A percentile compares a stretch with the other conserved stretches of the same genome.
Evolutionary conservation across 1,140 invertebrate genomes (phyloP).

Genomic region (Lepidotrigona ventralis): DNA sequence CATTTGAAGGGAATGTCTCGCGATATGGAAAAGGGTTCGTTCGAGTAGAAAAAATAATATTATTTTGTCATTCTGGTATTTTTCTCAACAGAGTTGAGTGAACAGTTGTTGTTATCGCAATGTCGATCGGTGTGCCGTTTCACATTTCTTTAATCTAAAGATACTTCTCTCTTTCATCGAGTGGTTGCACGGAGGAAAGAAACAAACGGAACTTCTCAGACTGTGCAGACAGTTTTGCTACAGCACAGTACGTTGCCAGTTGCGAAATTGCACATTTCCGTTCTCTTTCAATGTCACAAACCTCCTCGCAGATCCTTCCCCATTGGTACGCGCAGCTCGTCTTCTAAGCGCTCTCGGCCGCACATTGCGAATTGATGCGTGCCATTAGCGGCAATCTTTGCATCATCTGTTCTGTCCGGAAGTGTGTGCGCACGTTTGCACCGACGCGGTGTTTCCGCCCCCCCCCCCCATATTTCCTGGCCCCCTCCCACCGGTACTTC

Average conservation of each 20-base stretch:
- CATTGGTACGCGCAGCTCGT: not conserved
- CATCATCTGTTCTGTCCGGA: constrained; percentile 56
- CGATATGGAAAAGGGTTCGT: constrained; percentile 60
- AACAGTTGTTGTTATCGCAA: too few species aligned
- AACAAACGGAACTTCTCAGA: not conserved
- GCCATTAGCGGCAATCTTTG: constrained; percentile 63
- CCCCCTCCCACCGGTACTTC: constrained; percentile 2
- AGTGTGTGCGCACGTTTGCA: constrained; percentile 50
- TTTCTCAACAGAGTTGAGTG: too few species aligned
- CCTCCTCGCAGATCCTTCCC: constrained; percentile 16
- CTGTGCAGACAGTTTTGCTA: not conserved
- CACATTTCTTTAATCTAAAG: too few species aligned
- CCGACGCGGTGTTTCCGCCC: constrained; percentile 11
- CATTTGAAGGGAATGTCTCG: constrained; percentile 43
- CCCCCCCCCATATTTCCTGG: not conserved
- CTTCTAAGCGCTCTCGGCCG: constrained; percentile 40
- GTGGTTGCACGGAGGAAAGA: too few species aligned
- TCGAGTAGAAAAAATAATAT: constrained; percentile 63
- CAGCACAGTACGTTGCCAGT: not conserved
- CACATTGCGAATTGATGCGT: constrained; percentile 58
- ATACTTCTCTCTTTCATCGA: too few species aligned
- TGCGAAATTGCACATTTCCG: constrained; percentile 28
- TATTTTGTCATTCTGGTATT: constrained; percentile 65
- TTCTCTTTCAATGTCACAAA: constrained; percentile 34
- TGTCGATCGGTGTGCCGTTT: not conserved